phyloP scores from a whole-genome alignment of 2,113 vertebrate species.

The Megalops atlanticus region DNA sequence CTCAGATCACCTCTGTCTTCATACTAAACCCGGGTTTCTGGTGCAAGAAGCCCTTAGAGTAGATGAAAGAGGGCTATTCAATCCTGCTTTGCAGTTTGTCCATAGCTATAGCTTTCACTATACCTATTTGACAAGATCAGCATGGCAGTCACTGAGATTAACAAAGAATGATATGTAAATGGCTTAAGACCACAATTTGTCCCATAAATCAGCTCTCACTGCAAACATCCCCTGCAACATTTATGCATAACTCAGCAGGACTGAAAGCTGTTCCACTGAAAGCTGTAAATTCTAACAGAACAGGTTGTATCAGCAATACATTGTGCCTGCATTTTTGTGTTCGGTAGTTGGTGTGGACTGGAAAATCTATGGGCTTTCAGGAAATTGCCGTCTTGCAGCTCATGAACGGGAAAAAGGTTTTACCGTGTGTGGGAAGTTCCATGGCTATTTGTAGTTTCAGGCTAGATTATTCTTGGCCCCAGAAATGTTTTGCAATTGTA shows the following conservation, averaged over 20 bases:
- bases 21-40: neutral
- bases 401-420: neutral
- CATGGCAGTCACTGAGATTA: neutral
- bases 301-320: neutral
- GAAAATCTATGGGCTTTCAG: slow-evolving; percentile 6
- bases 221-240: neutral
- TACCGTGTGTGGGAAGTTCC: neutral
- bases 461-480: neutral
- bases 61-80: neutral
- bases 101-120: neutral
- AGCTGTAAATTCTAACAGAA: neutral
- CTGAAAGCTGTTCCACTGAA: neutral
- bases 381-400: neutral
- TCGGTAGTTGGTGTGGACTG: slow-evolving; percentile 1
- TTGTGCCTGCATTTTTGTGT: slow-evolving; percentile 1
- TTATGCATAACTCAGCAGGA: neutral
- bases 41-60: neutral
- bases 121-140: neutral
- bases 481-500: neutral
- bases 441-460: neutral
- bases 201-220: neutral
- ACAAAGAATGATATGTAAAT: neutral
- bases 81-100: neutral
- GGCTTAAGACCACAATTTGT: neutral
- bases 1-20: neutral